Evolutionary conservation across 1,140 invertebrate species (phyloP).

Genomic region (Drosophila miranda): DNA sequence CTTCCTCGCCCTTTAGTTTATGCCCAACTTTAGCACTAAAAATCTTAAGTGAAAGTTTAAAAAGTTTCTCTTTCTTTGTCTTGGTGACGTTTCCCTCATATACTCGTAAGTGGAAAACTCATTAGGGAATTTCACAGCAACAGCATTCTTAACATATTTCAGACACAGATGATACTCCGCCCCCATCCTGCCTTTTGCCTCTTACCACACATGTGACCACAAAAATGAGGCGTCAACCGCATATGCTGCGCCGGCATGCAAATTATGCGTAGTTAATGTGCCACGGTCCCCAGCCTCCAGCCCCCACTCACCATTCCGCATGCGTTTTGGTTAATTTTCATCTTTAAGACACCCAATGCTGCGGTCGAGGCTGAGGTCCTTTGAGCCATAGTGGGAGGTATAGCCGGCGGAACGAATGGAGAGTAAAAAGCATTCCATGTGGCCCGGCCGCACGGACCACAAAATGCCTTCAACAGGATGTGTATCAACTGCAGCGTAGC

Average conservation of each 20-base stretch:
- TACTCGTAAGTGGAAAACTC: slow-evolving; percentile 58
- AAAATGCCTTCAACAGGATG: slow-evolving; percentile 62
- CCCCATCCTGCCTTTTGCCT: neutral
- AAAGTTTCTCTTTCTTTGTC: slow-evolving; percentile 50
- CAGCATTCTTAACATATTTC: slow-evolving; percentile 64
- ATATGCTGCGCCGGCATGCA: slow-evolving; percentile 70
- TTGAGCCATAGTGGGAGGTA: slow-evolving; percentile 34
- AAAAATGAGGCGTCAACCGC: slow-evolving; percentile 73
- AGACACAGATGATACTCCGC: slow-evolving; percentile 28
- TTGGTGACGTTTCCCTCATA: slow-evolving; percentile 24
- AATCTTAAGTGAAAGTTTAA: slow-evolving; percentile 66
- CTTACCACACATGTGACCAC: slow-evolving; percentile 44
- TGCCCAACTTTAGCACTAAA: slow-evolving; percentile 52
- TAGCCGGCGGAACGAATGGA: slow-evolving; percentile 6
- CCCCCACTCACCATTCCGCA: slow-evolving; percentile 2
- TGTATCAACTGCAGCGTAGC: slow-evolving; percentile 10
- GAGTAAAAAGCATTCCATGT: slow-evolving; percentile 63
- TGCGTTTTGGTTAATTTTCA: slow-evolving; percentile 68
- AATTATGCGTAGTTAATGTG: slow-evolving; percentile 75
- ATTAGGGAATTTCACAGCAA: slow-evolving; percentile 61
- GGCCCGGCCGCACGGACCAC: slow-evolving; percentile 56
- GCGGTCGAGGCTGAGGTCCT: slow-evolving; percentile 43
- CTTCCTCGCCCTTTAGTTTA: neutral
- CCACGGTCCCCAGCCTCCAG: slow-evolving; percentile 9
- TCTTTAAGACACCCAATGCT: slow-evolving; percentile 78